Evolutionary conservation across 2,797 vertebrate species (phyloP).

Genomic region (Poeciliopsis turneri): DNA sequence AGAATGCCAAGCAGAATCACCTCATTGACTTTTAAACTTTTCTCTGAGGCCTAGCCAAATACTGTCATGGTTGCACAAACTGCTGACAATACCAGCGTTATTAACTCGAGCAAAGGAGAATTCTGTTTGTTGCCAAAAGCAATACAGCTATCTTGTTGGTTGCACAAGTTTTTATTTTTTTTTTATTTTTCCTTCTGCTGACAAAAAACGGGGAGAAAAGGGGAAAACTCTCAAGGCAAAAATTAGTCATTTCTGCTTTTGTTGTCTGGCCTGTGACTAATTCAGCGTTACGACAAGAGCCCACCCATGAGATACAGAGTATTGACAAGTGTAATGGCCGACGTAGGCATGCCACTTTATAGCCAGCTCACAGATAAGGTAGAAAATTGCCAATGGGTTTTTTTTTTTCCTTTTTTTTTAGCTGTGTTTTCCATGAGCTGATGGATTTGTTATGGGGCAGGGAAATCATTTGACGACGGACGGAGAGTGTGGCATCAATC

Average conservation of each 20-base stretch:
- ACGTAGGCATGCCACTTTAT: conserved; percentile 36
- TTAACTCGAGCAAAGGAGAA: conserved; percentile 17
- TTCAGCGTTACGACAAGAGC: conserved; percentile 25
- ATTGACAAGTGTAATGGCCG: conserved; percentile 41
- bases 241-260: conserved; percentile 30
- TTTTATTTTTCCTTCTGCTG: conserved; percentile 1
- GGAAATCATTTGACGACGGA: conserved; percentile 48
- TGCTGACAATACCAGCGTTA: conserved; percentile 7
- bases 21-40: conserved; percentile 10
- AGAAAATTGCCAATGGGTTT: conserved; percentile 31
- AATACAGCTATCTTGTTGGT: conserved; percentile 23
- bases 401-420: conserved; percentile 14
- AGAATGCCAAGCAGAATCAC: not conserved
- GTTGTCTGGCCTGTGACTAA: conserved; percentile 33
- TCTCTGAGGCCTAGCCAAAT: conserved; percentile 6
- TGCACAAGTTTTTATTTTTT: conserved; percentile 7
- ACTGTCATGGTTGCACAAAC: conserved; percentile 12
- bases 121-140: conserved; percentile 19
- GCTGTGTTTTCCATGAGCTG: conserved; percentile 45
- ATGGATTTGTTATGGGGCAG: conserved; percentile 56
- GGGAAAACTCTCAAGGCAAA: conserved; percentile 12
- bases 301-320: conserved; percentile 27
- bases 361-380: conserved; percentile 47
- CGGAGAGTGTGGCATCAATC: conserved; percentile 53
- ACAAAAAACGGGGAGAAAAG: not conserved